These are phyloP conservation scores for Papilio gigon DNA, from an alignment of 2,888 invertebrate species.

Conservation along the genomic window DNA sequence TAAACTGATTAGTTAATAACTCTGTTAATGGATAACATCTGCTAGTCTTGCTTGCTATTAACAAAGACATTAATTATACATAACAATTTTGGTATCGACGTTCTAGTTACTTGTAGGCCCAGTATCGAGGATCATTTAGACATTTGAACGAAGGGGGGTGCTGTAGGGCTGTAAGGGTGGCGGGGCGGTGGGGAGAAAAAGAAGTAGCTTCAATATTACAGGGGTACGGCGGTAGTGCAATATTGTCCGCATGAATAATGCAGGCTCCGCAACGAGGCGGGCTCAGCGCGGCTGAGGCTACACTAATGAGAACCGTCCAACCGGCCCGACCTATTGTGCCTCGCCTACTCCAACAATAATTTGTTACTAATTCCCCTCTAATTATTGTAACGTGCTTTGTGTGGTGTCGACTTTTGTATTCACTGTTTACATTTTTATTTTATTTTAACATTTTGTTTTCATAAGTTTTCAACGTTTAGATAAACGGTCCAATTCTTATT, in stretches of 20 bases:
- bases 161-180: neutral
- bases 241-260: slow-evolving; percentile 81
- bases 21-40: too few species aligned
- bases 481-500: too few species aligned
- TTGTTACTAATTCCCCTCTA: slow-evolving; percentile 78
- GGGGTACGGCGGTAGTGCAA: slow-evolving; percentile 62
- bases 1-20: too few species aligned
- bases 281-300: slow-evolving; percentile 64
- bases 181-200: slow-evolving; percentile 52
- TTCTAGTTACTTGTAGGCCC: slow-evolving; percentile 43
- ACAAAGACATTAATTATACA: neutral
- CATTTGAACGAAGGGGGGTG: slow-evolving; percentile 51
- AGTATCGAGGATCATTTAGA: slow-evolving; percentile 57
- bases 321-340: slow-evolving; percentile 67
- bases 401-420: slow-evolving; percentile 45
- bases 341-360: slow-evolving; percentile 73
- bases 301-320: slow-evolving; percentile 77
- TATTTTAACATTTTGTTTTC: neutral
- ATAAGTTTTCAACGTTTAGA: too few species aligned
- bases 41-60: neutral
- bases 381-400: slow-evolving; percentile 64
- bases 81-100: neutral
- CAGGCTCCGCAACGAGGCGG: slow-evolving; percentile 64
- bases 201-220: slow-evolving; percentile 43
- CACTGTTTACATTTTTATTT: slow-evolving; percentile 31